Base-by-base conservation (phyloP, 2,113 vertebrate genomes). In the Macheiramphus alcinus region DNA sequence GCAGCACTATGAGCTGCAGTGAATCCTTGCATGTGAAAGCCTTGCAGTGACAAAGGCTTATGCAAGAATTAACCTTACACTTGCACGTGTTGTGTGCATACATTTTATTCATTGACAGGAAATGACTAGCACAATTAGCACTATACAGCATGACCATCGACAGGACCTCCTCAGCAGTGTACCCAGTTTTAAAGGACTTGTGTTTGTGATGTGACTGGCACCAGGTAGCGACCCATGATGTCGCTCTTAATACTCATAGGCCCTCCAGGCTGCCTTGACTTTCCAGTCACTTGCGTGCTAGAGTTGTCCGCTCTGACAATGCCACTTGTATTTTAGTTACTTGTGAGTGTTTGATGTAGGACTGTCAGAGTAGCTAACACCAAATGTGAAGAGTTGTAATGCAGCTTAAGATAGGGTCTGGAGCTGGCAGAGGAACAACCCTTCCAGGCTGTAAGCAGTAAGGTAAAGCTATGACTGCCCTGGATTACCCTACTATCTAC, bases 171-270 rank as follows among this genome's bases (percentile, higher is more conserved):
- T 70, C 4, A 1, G 43, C 65, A 45, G 61, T 1, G 1, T 36
- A 10, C 45, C 3, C 12, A 17, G 16, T 34, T 87, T 67, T 78
- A 62, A 81, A 81, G 65, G 47, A 29, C 63, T 90, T 26, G 11
- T 56, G 81, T 29, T 65, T 74, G 55, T 62, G n/a, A 21, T 62
- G 76, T 79, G 55, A 47, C 68, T 78, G 55, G 42, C 59, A 36
- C 17, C 34, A 70, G 20, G 23, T n/a, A 56, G 31, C 45, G 36
- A 8, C 19, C n/a, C 11, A 5, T 2, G 0, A 2, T 43, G 48
- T 66, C 34, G 18, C 20, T 63, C 16, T 16, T n/a, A 16, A 5
- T 61, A 19, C 13, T 70, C 25, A 11, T 13, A 11, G 7, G 26
- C 53, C 13, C 68, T 85, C n/a, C 7, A 21, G 45, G 14, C 79